Evolutionary conservation across 2,888 invertebrate genomes (phyloP), one percentile per base, ranked within the genome.

Genomic region (Phragmatobia fuliginosa): DNA sequence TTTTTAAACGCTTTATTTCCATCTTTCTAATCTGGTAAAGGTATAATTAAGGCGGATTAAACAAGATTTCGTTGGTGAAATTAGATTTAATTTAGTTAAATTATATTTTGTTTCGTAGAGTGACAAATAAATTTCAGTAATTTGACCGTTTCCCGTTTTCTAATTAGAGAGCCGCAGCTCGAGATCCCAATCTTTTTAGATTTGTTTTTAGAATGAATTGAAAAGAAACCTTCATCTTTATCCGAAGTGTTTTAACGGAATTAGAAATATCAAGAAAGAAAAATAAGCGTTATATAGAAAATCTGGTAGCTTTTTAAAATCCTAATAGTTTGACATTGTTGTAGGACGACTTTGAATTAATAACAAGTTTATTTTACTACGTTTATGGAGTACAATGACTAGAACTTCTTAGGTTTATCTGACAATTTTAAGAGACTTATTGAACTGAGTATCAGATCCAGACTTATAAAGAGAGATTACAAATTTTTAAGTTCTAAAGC

Each of bases 61-160:
- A 38, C 18, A 25, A 61, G 36, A 36, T 36, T 62, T 2, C 18
- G 36, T 28, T 38, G 38, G 10, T 31, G 28, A 62, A 62, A 41
- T 62, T 62, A 62, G 38, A 62, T 62, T 62, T 62, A 38, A 62
- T 62, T 49, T 68, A 38, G 49, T 60, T 68, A 59, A 63, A 68
- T 68, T 64, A 64, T 25, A 68, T 62, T 68, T 32, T 67, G 62
- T 67, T 58, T 31, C 41, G 68, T 65, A 52, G 36, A 68, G 36
- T 63, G 64, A 65, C 60, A 56, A 64, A 65, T 65, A 52, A 64
- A 65, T 69, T 69, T 16, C 28, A 38, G 64, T 61, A n/a, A 61
- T 61, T 63, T 64, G 2, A 63, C 62, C 58, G 68, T 63, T 63
- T 68, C 28, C 49, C 45, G 59, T 45, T 59, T 68, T 32, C 64